Conservation (phyloP, 2,797 vertebrate species). For the Tapirus indicus region DNA sequence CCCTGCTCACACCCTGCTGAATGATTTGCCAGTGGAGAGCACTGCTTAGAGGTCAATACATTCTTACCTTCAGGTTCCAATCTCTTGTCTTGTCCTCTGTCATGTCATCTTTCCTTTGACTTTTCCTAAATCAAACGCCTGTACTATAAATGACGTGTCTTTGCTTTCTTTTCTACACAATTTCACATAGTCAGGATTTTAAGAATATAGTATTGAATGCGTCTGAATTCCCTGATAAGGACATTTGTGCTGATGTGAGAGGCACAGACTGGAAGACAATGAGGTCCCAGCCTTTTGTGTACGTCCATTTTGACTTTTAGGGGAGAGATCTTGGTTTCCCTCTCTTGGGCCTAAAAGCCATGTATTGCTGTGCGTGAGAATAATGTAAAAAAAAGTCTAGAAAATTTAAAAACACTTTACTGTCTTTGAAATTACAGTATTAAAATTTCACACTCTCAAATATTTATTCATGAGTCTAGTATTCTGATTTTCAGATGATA, state of each 20-base stretch:
- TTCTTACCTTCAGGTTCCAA: background rate
- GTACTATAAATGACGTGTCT: background rate
- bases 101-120: background rate
- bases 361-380: background rate
- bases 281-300: slow-evolving; percentile 42
- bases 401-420: slow-evolving; percentile 15
- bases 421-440: slow-evolving; percentile 50
- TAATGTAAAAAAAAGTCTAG: background rate
- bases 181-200: slow-evolving; percentile 49
- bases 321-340: slow-evolving; percentile 23
- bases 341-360: background rate
- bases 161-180: slow-evolving; percentile 10
- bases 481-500: slow-evolving; percentile 41
- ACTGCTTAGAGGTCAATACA: background rate
- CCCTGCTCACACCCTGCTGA: background rate
- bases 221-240: slow-evolving; percentile 60
- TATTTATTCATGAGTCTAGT: slow-evolving; percentile 28
- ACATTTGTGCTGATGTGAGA: background rate
- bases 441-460: slow-evolving; percentile 40
- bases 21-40: background rate
- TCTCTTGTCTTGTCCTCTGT: background rate
- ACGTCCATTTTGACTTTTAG: slow-evolving; percentile 36
- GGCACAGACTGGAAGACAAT: background rate
- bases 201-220: background rate
- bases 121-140: slow-evolving; percentile 38